phyloP scores from a whole-genome alignment of 2,888 invertebrate genomes.

The Tillus elongatus region DNA sequence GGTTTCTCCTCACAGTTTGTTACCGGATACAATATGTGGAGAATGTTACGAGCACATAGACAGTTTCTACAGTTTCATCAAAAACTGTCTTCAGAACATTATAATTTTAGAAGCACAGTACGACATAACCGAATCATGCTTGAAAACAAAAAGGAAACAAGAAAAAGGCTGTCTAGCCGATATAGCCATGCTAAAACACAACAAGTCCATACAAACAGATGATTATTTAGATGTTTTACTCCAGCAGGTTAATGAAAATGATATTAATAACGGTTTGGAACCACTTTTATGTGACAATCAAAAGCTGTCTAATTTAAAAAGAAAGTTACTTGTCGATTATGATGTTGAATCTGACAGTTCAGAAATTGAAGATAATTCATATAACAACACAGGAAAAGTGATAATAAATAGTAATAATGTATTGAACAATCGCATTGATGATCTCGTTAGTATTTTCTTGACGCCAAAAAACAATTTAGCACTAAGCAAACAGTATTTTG shows the following conservation, averaged over 20 bases:
- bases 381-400: slow-evolving; percentile 11
- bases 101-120: slow-evolving; percentile 37
- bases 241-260: slow-evolving; percentile 16
- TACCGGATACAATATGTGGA: slow-evolving; percentile 38
- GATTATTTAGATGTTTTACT: slow-evolving; percentile 27
- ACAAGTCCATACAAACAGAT: slow-evolving; percentile 35
- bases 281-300: slow-evolving; percentile 15
- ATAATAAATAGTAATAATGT: slow-evolving; percentile 17
- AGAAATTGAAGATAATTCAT: slow-evolving; percentile 21
- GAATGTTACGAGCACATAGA: slow-evolving; percentile 35
- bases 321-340: slow-evolving; percentile 34
- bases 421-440: slow-evolving; percentile 18
- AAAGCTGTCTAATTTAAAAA: slow-evolving; percentile 3
- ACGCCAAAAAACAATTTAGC: slow-evolving; percentile 15
- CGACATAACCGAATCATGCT: slow-evolving; percentile 36
- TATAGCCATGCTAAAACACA: slow-evolving; percentile 31
- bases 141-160: slow-evolving; percentile 36
- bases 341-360: slow-evolving; percentile 28
- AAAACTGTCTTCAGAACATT: slow-evolving; percentile 37
- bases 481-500: slow-evolving; percentile 25
- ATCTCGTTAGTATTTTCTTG: slow-evolving; percentile 19
- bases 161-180: slow-evolving; percentile 44
- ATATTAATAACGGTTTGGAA: slow-evolving; percentile 18
- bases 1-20: slow-evolving; percentile 34
- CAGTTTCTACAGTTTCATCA: slow-evolving; percentile 36